Evolutionary conservation across 2,797 vertebrate genomes (phyloP), one percentile per base, ranked within the genome.

Genomic region (Emydoidea blandingii): DNA sequence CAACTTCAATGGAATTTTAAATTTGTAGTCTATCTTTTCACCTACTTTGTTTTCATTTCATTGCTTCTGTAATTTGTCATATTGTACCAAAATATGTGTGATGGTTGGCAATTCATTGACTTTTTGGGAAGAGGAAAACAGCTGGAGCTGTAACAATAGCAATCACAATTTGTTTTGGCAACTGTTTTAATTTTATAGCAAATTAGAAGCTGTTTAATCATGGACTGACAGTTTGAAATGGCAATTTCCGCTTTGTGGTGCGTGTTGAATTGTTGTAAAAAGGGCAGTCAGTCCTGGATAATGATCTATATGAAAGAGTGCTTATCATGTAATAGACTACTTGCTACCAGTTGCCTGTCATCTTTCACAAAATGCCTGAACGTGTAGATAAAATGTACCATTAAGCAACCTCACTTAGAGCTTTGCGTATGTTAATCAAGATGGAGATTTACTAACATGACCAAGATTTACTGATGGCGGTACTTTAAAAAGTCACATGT

Each of bases 401-500:
- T 0, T 4, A 37, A 65, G 52, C 68, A 82, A 6, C 59, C 62
- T 68, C 62, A 37, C 62, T 68, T 9, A 21, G 16, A 19, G 25
- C 27, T 83, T 25, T 53, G 52, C 52, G 19, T 53, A 53, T 53
- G 52, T 19, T 53, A 53, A 12, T 53, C 52, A 53, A 53, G 92
- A 92, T 95, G 95, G 95, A 91, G 89, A 91, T 90, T 96, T 92
- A 93, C 94, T 96, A 95, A 96, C 25, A 96, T 92, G 94, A 96
- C 57, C 95, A 96, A 97, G 97, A 96, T 90, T 83, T 87, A 91
- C 89, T 94, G 95, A 88, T 95, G 97, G 96, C 94, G 94, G 88
- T 94, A 95, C 93, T 96, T 88, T 89, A 94, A 9, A 1, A 90
- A 93, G 93, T 90, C 92, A 91, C 94, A 53, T 1, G 7, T 53